phyloP scores from a whole-genome alignment of 2,888 invertebrate species.

The Exocentrus adspersus region DNA sequence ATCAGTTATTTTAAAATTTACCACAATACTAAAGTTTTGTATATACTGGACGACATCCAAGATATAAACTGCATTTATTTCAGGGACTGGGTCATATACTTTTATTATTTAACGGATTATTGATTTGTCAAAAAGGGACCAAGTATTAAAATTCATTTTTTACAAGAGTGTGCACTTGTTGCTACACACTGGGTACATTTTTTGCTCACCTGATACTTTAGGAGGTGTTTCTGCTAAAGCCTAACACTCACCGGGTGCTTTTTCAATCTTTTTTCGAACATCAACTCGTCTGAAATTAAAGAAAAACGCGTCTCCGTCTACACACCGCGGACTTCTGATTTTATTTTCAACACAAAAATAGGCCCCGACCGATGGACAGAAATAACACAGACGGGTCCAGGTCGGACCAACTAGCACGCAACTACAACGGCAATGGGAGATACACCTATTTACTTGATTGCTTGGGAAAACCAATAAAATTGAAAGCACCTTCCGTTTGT shows the following conservation, averaged over 20 bases:
- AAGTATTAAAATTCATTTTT: too few relatives aligned
- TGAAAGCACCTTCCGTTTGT: background rate
- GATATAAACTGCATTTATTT: background rate
- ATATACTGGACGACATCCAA: background rate
- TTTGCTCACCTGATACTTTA: too few relatives aligned
- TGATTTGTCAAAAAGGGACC: background rate
- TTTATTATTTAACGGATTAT: background rate
- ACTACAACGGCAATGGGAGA: conserved; percentile 10
- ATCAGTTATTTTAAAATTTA: conserved; percentile 1
- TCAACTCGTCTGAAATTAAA: conserved; percentile 13
- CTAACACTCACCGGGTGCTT: background rate
- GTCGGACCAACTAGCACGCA: conserved; percentile 44
- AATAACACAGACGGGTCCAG: conserved; percentile 54
- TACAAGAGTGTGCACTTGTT: too few relatives aligned
- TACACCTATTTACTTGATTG: conserved; percentile 40
- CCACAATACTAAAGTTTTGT: background rate
- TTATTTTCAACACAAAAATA: conserved; percentile 57
- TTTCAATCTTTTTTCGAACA: conserved; percentile 15
- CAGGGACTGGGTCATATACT: background rate
- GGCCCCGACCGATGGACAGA: conserved; percentile 53
- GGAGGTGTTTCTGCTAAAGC: too few relatives aligned
- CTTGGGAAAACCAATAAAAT: conserved; percentile 5
- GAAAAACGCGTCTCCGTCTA: conserved; percentile 32
- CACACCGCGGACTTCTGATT: conserved; percentile 48
- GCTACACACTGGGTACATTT: background rate